Conservation (phyloP, 2,888 invertebrate genomes). For the Andrena praecox region DNA sequence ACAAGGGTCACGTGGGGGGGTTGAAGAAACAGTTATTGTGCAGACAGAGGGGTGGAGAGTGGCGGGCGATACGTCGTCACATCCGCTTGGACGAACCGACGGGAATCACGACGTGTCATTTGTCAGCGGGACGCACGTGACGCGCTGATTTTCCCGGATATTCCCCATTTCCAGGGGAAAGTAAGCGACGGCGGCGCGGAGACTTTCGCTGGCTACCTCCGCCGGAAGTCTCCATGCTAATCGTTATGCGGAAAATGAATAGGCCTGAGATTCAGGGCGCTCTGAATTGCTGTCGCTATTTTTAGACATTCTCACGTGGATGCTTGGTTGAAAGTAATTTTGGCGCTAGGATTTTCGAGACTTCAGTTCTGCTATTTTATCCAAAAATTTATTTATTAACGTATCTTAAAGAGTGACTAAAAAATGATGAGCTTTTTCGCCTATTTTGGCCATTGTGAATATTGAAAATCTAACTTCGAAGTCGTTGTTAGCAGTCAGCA, state of each 20-base stretch:
- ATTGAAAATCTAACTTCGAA: too few relatives aligned
- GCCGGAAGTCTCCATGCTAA: slow-evolving; percentile 43
- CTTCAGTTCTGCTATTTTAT: too few relatives aligned
- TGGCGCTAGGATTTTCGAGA: too few relatives aligned
- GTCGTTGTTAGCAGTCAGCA: too few relatives aligned
- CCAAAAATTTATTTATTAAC: too few relatives aligned
- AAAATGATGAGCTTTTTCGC: too few relatives aligned
- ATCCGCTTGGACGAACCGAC: slow-evolving; percentile 74
- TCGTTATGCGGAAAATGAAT: slow-evolving; percentile 20
- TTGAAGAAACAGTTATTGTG: slow-evolving; percentile 67
- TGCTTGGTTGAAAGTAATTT: too few relatives aligned
- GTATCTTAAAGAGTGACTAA: neutral
- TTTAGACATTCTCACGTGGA: too few relatives aligned
- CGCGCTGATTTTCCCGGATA: slow-evolving; percentile 64
- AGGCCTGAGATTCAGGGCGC: neutral
- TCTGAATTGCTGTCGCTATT: neutral
- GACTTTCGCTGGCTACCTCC: neutral
- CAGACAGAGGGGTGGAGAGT: slow-evolving; percentile 53
- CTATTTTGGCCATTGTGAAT: too few relatives aligned
- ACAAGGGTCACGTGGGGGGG: slow-evolving; percentile 20
- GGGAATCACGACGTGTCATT: slow-evolving; percentile 80
- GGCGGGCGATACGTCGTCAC: slow-evolving; percentile 74
- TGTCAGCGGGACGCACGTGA: slow-evolving; percentile 74
- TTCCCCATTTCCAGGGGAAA: slow-evolving; percentile 43
- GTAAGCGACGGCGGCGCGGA: slow-evolving; percentile 28